Percentiles rank a stretch among this genome's conserved stretches.
Conservation (phyloP, 2,113 vertebrate genomes). For the Bos javanicus region DNA sequence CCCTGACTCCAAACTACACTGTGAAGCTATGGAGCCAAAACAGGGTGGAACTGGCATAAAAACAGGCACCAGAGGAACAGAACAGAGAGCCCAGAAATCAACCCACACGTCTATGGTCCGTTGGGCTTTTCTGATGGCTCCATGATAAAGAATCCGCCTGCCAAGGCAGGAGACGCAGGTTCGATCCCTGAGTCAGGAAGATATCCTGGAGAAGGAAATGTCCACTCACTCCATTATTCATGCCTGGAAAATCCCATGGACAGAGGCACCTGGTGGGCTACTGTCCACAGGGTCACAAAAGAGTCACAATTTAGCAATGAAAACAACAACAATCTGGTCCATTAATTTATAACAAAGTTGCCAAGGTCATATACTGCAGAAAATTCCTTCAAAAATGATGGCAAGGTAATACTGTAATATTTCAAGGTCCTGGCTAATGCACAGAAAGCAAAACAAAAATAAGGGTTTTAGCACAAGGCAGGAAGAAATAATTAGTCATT, state of each 20-base stretch:
- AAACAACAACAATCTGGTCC: neutral
- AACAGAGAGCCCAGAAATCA: neutral
- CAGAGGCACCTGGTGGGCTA: neutral
- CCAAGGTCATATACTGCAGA: neutral
- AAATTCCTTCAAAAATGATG: neutral
- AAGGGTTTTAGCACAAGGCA: neutral
- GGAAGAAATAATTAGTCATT: neutral
- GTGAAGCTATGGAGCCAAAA: neutral
- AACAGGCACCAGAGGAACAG: neutral
- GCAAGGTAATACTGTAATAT: neutral
- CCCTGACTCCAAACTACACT: neutral
- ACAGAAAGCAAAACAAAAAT: neutral
- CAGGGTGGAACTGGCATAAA: neutral
- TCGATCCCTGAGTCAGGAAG: neutral
- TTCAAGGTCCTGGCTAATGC: neutral
- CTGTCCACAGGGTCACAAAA: neutral
- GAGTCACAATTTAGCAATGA: neutral
- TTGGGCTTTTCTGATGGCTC: neutral
- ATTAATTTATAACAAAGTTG: neutral
- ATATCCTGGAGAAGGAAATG: neutral
- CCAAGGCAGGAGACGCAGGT: neutral
- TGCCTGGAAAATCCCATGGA: neutral
- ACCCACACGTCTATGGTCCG: neutral
- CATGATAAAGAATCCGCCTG: neutral
- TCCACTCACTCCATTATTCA: neutral